phyloP scores from a whole-genome alignment of 2,888 invertebrate species.

The Metellina segmentata region DNA sequence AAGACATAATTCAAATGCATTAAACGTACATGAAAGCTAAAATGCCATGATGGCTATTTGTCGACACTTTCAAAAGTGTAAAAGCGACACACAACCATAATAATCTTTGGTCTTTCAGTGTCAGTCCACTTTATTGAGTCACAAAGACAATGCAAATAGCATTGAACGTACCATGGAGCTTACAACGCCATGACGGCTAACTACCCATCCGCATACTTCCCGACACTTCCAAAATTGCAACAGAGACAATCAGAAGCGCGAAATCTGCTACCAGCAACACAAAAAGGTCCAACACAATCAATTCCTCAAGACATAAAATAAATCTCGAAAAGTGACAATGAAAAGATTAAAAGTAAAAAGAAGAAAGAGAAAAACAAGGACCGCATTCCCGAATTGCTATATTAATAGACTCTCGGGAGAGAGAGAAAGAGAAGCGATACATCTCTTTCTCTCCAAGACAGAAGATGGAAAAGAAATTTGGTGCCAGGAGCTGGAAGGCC shows the following conservation, averaged over 20 bases:
- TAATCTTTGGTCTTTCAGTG: too few species aligned
- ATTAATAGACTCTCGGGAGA: background rate
- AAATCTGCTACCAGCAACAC: too few species aligned
- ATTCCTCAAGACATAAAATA: background rate
- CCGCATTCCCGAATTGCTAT: background rate
- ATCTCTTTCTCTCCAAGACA: conserved; percentile 3
- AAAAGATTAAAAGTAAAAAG: background rate
- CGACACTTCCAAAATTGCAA: background rate
- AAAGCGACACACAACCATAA: too few species aligned
- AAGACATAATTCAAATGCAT: too few species aligned
- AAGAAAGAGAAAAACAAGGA: background rate
- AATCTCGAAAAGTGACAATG: background rate
- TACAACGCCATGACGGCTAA: background rate
- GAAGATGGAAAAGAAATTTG: conserved; percentile 8
- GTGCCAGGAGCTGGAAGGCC: conserved; percentile 47
- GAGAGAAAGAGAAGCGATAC: background rate
- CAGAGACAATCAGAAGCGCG: too few species aligned
- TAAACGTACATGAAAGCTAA: too few species aligned
- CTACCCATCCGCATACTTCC: background rate
- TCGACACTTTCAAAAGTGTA: too few species aligned
- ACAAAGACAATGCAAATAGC: too few species aligned
- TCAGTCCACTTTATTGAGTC: too few species aligned
- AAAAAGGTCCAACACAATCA: background rate
- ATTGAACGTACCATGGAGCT: too few species aligned
- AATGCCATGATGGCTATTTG: too few species aligned